Evolutionary conservation across 2,113 vertebrate species (phyloP).

Genomic region (Galeopterus variegatus): DNA sequence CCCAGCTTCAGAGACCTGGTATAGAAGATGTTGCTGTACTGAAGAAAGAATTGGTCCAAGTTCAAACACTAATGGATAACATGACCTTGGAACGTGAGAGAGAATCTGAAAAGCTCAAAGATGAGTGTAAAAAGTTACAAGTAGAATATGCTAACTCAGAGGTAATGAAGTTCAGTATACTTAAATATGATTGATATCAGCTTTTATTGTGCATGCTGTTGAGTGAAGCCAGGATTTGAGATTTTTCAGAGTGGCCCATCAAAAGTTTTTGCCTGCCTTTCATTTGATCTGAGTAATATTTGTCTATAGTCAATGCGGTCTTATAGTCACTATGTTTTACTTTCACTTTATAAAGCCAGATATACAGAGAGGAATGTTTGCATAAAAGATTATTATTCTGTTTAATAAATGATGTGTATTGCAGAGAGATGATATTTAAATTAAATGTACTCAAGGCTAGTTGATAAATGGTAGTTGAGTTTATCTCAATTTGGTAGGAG

Average conservation of each 20-base stretch:
- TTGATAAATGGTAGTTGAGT: constrained; percentile 40
- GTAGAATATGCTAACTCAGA: constrained; percentile 93
- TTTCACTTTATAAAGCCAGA: constrained; percentile 23
- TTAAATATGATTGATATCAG: constrained; percentile 12
- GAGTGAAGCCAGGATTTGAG: constrained; percentile 2
- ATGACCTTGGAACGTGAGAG: constrained; percentile 96
- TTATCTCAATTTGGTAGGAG: constrained; percentile 40
- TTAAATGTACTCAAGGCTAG: constrained; percentile 51
- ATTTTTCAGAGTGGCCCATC: constrained; percentile 15
- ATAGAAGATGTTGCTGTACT: constrained; percentile 98
- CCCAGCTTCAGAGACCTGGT: constrained; percentile 97
- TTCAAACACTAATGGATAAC: constrained; percentile 97
- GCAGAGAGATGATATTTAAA: constrained; percentile 52
- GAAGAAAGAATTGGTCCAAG: constrained; percentile 97
- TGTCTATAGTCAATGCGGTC: not conserved
- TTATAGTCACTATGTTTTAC: not conserved
- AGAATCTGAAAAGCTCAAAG: constrained; percentile 95
- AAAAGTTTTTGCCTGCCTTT: constrained; percentile 48
- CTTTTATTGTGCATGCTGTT: not conserved
- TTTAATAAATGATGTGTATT: constrained; percentile 33
- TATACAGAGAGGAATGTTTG: constrained; percentile 23
- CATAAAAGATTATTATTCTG: not conserved
- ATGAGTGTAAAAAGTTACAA: constrained; percentile 94
- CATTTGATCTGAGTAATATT: constrained; percentile 11
- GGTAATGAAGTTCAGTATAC: constrained; percentile 87